Evolutionary conservation across 2,888 invertebrate genomes (phyloP).

Genomic region (Dioctria linearis): DNA sequence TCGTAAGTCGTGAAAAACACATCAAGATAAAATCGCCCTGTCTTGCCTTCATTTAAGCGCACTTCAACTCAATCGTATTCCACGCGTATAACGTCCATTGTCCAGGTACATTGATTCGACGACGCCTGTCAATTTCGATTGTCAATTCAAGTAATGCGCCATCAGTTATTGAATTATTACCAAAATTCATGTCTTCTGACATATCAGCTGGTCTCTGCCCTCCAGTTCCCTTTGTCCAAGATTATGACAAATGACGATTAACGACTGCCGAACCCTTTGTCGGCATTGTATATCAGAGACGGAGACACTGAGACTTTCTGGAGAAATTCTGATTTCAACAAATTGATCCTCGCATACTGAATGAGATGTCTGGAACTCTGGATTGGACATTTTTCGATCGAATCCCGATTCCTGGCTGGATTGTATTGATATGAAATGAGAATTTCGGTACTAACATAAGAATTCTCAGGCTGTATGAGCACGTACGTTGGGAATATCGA

Average conservation of each 20-base stretch:
- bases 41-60: not conserved
- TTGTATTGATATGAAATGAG: not conserved
- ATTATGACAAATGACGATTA: slow-evolving; percentile 28
- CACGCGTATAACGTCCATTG: not conserved
- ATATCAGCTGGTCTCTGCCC: not conserved
- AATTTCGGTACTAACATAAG: not conserved
- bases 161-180: slow-evolving; percentile 54
- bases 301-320: slow-evolving; percentile 3
- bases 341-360: slow-evolving; percentile 41
- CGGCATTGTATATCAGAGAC: slow-evolving; percentile 29
- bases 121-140: slow-evolving; percentile 42
- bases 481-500: slow-evolving; percentile 5
- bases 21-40: slow-evolving; percentile 6
- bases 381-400: slow-evolving; percentile 33
- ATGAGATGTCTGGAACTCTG: slow-evolving; percentile 10
- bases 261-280: slow-evolving; percentile 29
- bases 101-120: not conserved
- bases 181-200: slow-evolving; percentile 47
- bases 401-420: slow-evolving; percentile 5
- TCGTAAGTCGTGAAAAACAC: not conserved
- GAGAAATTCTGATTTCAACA: slow-evolving; percentile 35
- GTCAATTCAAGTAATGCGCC: slow-evolving; percentile 42
- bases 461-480: slow-evolving; percentile 40
- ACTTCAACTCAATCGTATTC: not conserved
- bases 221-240: not conserved